Evolutionary conservation across 1,140 invertebrate species (phyloP), one percentile per base, ranked within the genome.

Genomic region (Ips typographus): DNA sequence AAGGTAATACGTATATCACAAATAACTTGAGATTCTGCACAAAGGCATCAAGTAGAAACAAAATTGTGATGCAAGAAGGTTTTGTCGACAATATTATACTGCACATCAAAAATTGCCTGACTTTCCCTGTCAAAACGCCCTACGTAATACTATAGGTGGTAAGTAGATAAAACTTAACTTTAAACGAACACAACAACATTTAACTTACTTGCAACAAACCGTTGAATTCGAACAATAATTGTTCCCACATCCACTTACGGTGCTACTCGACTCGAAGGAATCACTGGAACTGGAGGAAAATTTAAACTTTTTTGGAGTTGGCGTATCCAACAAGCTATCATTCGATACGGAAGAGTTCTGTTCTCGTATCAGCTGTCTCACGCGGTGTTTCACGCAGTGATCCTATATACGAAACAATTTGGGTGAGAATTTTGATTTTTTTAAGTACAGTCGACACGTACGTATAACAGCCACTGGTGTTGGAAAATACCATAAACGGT

Each of bases 391-490:
- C n/a, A 55, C 36, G 37, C 52, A 7, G 37, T 55, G 52, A 55
- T 55, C 52, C 52, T 55, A 6, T 6, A 55, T 49, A 49, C 52
- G 37, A 2, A 55, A 1, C 2, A 36, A 22, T 55, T 38, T 8
- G 2, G 4, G 5, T 37, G 1, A n/a, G 37, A 55, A 55, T 55
- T 55, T 55, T 2, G 37, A 55, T 55, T 55, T 55, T 2, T 55
- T 52, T 22, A 55, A 55, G 37, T 55, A 55, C n/a, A 55, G 37
- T 55, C 6, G 5, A 55, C 37, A 5, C n/a, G 44, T 60, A 65
- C 71, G 39, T 49, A 3, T 55, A 52, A 55, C 2, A 72, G 69
- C 71, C 71, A 72, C 2, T 60, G 49, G 55, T 72, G 66, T 1
- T 57, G 2, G 8, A 72, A 53, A 36, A 72, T 63, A 5, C 64